Conservation (phyloP, 2,113 vertebrate species). For the Neoarius graeffei region DNA sequence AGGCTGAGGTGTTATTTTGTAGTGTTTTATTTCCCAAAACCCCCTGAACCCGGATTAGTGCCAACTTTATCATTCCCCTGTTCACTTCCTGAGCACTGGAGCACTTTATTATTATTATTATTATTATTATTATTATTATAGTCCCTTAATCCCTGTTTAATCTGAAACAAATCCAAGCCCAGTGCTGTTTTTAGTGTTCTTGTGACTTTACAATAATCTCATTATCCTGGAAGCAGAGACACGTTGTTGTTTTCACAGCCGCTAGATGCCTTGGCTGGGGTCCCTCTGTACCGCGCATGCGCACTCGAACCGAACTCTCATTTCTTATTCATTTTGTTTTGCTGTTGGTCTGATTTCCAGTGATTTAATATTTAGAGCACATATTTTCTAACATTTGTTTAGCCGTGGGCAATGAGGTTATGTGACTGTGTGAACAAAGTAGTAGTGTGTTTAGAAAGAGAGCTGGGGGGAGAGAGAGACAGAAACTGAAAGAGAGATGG, state of each 20-base stretch:
- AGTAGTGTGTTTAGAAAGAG: not conserved
- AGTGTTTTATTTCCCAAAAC: no score
- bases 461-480: not conserved
- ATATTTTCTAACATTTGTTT: not conserved
- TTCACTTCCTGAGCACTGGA: conserved; percentile 4
- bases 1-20: not conserved
- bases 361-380: not conserved
- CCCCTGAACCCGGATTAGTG: not conserved
- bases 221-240: conserved; percentile 21
- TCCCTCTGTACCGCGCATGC: conserved; percentile 15
- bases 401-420: not conserved
- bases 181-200: not conserved
- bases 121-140: no score
- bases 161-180: not conserved
- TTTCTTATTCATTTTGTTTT: not conserved
- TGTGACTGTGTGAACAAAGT: not conserved
- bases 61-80: not conserved
- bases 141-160: not conserved
- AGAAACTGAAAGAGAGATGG: not conserved
- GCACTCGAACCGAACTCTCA: not conserved
- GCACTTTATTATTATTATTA: no score
- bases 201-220: conserved; percentile 37
- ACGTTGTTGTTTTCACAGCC: conserved; percentile 29
- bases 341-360: not conserved
- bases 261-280: conserved; percentile 24